Percentiles rank a stretch among this genome's conserved stretches.
phyloP scores from a whole-genome alignment of 2,888 invertebrate species.

The Cerceris rybyensis region DNA sequence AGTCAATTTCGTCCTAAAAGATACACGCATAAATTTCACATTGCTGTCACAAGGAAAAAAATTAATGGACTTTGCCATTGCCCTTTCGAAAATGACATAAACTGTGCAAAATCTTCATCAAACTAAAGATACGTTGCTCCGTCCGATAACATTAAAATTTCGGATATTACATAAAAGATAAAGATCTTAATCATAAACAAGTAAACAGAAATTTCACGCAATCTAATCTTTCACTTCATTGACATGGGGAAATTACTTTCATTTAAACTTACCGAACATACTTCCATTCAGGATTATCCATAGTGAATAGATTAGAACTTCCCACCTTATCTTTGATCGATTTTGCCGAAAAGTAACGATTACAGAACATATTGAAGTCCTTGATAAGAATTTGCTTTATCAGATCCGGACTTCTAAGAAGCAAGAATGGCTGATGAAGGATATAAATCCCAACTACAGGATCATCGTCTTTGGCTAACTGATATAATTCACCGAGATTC shows the following conservation, averaged over 20 bases:
- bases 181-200: too few relatives aligned
- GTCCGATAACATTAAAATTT: too few relatives aligned
- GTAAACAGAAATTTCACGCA: neutral
- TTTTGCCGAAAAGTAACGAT: conserved; percentile 79
- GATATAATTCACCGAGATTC: conserved; percentile 61
- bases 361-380: conserved; percentile 81
- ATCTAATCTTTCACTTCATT: neutral
- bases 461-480: conserved; percentile 55
- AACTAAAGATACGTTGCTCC: too few relatives aligned
- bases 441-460: conserved; percentile 81
- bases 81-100: too few relatives aligned
- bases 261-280: conserved; percentile 72
- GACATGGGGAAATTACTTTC: neutral
- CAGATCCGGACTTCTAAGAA: conserved; percentile 81
- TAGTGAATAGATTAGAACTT: conserved; percentile 78
- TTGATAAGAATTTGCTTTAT: conserved; percentile 82
- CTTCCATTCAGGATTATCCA: conserved; percentile 83
- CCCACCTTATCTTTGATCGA: conserved; percentile 74
- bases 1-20: conserved; percentile 79
- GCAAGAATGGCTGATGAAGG: conserved; percentile 81
- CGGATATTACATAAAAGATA: too few relatives aligned
- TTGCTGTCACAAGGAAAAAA: neutral
- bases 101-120: too few relatives aligned
- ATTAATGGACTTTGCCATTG: neutral
- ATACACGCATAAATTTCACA: neutral